These are phyloP conservation scores for Phymorhynchus buccinoides DNA, from an alignment of 1,140 invertebrate genomes.

Conservation along the genomic window DNA sequence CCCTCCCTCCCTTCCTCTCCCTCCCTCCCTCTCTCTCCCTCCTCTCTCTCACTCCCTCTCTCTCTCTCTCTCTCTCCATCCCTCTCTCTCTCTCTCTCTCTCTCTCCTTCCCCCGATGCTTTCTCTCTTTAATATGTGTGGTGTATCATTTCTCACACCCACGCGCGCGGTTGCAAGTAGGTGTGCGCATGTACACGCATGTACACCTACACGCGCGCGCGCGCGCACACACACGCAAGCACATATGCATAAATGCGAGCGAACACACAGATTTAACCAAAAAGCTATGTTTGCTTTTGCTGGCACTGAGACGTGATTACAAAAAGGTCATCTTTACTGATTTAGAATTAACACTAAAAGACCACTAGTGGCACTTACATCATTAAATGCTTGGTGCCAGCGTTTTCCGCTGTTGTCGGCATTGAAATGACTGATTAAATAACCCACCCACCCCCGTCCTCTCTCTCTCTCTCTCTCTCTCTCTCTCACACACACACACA, in stretches of 20 bases:
- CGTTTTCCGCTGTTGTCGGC: not conserved
- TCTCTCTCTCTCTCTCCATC: not conserved
- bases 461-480: not conserved
- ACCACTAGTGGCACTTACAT: not conserved
- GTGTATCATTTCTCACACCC: not conserved
- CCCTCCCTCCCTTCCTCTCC: not conserved
- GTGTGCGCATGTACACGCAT: not conserved
- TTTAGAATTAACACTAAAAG: not conserved
- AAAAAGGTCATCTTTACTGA: too few relatives aligned
- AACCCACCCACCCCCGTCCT: not conserved
- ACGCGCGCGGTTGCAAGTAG: not conserved
- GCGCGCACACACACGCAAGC: not conserved
- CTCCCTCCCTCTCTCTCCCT: not conserved
- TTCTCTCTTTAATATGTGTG: too few relatives aligned
- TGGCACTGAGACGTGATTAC: too few relatives aligned
- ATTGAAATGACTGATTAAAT: not conserved
- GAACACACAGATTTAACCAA: not conserved
- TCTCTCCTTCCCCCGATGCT: not conserved
- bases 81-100: not conserved
- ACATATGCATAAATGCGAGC: not conserved
- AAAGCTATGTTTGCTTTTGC: not conserved
- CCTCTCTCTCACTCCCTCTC: not conserved
- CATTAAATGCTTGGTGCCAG: not conserved
- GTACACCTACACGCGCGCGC: not conserved
- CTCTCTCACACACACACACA: not conserved